Percentiles rank a stretch among this genome's conserved stretches.
These are phyloP conservation scores for Platerodrilus igneus DNA, from an alignment of 2,888 invertebrate species.

Conservation along the genomic window DNA sequence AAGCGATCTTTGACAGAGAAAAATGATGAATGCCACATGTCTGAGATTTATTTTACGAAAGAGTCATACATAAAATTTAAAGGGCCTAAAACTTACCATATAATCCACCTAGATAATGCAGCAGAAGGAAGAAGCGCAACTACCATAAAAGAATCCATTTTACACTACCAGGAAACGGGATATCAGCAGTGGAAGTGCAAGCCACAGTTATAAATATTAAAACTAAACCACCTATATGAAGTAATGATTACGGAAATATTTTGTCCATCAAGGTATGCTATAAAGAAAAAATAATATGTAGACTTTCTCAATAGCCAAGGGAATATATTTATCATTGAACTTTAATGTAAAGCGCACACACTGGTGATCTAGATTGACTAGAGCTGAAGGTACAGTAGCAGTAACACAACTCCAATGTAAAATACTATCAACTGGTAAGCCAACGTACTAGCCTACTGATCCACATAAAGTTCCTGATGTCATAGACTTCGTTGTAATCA, in stretches of 20 bases:
- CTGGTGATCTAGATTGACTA: constrained; percentile 11
- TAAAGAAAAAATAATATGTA: constrained; percentile 21
- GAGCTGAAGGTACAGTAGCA: constrained; percentile 12
- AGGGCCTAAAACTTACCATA: constrained; percentile 22
- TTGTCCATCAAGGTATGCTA: constrained; percentile 17
- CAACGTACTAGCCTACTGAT: constrained; percentile 12
- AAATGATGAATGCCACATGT: constrained; percentile 23
- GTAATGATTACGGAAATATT: constrained; percentile 17
- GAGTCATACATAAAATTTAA: constrained; percentile 24
- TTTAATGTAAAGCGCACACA: constrained; percentile 8
- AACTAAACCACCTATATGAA: constrained; percentile 11
- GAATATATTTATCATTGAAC: constrained; percentile 8
- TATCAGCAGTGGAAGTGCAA: constrained; percentile 18
- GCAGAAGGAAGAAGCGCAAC: constrained; percentile 26
- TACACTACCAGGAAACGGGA: constrained; percentile 16
- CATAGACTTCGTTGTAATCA: constrained; percentile 9
- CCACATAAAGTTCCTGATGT: constrained; percentile 9
- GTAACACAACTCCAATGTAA: constrained; percentile 5
- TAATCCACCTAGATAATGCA: constrained; percentile 24
- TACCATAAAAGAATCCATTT: constrained; percentile 20
- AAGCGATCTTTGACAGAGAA: constrained; percentile 21
- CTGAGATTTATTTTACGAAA: constrained; percentile 28
- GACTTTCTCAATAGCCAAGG: constrained; percentile 13
- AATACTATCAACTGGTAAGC: constrained; percentile 9
- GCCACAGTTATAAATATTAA: constrained; percentile 15